These are phyloP conservation scores for Fopius arisanus DNA, from an alignment of 1,140 invertebrate genomes.

Conservation along the genomic window DNA sequence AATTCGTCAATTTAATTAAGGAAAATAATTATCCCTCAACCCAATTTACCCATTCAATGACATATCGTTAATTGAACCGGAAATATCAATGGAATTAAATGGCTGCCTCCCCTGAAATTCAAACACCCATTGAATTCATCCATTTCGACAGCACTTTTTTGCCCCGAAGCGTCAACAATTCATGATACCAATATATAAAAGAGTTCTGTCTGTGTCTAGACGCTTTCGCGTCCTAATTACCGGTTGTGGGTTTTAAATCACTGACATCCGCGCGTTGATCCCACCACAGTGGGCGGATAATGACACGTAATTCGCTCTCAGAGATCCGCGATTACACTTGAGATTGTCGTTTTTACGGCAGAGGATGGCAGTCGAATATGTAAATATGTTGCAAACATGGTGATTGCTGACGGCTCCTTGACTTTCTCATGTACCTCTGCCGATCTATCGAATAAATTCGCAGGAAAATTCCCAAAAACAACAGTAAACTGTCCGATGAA, in stretches of 20 bases:
- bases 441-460: background rate
- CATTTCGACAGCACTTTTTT: background rate
- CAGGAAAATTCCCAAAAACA: no score
- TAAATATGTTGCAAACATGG: slow-evolving; percentile 24
- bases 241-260: slow-evolving; percentile 31
- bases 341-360: background rate
- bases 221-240: slow-evolving; percentile 26
- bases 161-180: background rate
- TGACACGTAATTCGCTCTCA: slow-evolving; percentile 29
- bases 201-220: slow-evolving; percentile 18
- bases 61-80: background rate
- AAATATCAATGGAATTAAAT: background rate
- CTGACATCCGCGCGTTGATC: slow-evolving; percentile 19
- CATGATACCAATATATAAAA: slow-evolving; percentile 16
- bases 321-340: slow-evolving; percentile 20
- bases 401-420: slow-evolving; percentile 20
- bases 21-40: background rate
- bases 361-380: slow-evolving; percentile 19
- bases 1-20: background rate
- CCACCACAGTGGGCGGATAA: slow-evolving; percentile 27
- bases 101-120: background rate
- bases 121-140: background rate
- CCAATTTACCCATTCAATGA: background rate
- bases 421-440: background rate
- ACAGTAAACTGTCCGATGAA: no score